Conservation (phyloP, 2,888 invertebrate genomes). For the Chloroclysta siterata region DNA sequence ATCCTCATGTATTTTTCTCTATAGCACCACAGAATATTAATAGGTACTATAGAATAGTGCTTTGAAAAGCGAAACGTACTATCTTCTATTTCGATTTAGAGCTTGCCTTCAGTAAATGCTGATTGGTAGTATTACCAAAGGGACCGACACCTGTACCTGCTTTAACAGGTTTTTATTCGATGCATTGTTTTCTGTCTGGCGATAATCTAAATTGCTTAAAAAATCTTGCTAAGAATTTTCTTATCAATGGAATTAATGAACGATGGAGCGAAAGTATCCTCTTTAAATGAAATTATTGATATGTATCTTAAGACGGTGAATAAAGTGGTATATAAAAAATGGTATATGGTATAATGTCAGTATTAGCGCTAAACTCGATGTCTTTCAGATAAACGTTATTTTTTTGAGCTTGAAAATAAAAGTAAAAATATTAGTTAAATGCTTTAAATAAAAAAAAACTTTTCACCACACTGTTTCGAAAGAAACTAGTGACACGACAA, state of each 20-base stretch:
- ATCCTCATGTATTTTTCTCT: conserved; percentile 1
- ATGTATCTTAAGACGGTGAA: neutral
- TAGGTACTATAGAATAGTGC: conserved; percentile 6
- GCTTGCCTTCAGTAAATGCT: conserved; percentile 19
- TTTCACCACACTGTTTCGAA: no score
- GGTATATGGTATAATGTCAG: no score
- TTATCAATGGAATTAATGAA: neutral
- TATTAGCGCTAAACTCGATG: no score
- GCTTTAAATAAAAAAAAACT: no score
- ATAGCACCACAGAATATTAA: conserved; percentile 6
- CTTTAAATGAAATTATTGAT: neutral
- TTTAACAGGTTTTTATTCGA: conserved; percentile 25
- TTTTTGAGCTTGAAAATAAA: no score
- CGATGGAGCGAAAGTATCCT: neutral
- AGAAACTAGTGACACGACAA: no score
- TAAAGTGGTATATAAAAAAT: no score
- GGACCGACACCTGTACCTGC: conserved; percentile 31
- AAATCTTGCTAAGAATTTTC: neutral
- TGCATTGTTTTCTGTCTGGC: conserved; percentile 35
- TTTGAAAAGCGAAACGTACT: conserved; percentile 21
- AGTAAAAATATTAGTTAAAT: no score
- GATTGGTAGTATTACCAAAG: conserved; percentile 30
- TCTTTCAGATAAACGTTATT: no score
- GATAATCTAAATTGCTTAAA: conserved; percentile 26
- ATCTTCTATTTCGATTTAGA: conserved; percentile 23